Conservation (phyloP, 53 echinoderm and acorn worm species). For the Echinarachnius parma region DNA sequence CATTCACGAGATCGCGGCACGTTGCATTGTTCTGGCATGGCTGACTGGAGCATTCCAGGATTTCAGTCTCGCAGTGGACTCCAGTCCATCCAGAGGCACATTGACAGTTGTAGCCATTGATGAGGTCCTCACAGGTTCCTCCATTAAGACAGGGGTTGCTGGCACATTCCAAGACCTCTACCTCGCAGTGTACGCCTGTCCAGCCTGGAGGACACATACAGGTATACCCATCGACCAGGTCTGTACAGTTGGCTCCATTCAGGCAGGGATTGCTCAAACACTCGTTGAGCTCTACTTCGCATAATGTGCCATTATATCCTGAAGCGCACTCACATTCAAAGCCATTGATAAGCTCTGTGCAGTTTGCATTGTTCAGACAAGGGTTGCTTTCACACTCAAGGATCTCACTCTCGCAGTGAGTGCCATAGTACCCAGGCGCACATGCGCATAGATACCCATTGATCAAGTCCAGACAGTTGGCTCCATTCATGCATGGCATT, state of each 20-base stretch:
- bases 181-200: conserved; percentile 33
- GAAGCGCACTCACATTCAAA: conserved; percentile 5
- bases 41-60: no score
- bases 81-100: no score
- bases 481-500: conserved; percentile 64
- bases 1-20: no score
- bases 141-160: conserved; percentile 49
- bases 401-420: conserved; percentile 50
- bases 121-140: no score
- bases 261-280: conserved; percentile 18
- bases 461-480: conserved; percentile 46
- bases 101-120: no score
- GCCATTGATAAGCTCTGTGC: not conserved
- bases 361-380: conserved; percentile 7
- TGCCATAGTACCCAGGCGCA: conserved; percentile 31
- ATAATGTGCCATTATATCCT: conserved; percentile 1
- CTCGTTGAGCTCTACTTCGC: conserved; percentile 6
- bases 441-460: conserved; percentile 52
- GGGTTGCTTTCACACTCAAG: conserved; percentile 61
- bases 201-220: conserved; percentile 62
- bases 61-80: no score
- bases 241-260: conserved; percentile 54
- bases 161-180: conserved; percentile 17
- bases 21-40: no score
- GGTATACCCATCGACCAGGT: conserved; percentile 49